Percentiles rank a stretch among this genome's conserved stretches.
Evolutionary conservation across 2,888 invertebrate species (phyloP).

Genomic region (Polyploca ridens): DNA sequence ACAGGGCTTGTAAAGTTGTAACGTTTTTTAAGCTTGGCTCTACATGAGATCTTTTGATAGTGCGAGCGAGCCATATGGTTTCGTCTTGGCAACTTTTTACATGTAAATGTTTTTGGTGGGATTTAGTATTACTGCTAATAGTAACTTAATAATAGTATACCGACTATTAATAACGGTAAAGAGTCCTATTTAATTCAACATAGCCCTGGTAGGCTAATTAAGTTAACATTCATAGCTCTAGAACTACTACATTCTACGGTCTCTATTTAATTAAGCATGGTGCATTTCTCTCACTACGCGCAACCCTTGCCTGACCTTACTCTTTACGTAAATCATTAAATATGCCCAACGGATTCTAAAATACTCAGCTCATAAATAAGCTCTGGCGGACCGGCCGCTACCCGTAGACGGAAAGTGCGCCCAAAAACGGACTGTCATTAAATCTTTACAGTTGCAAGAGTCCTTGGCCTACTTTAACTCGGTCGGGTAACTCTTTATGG

Average conservation of each 20-base stretch:
- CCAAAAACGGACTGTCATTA: constrained; percentile 51
- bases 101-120: no score
- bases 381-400: constrained; percentile 24
- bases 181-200: no score
- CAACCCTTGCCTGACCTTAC: not conserved
- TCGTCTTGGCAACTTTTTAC: no score
- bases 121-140: no score
- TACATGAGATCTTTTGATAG: no score
- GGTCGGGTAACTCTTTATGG: constrained; percentile 28
- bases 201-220: not conserved
- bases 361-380: constrained; percentile 46
- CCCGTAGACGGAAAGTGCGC: constrained; percentile 11
- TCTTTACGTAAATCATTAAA: constrained; percentile 36
- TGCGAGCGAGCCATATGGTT: no score
- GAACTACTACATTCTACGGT: not conserved
- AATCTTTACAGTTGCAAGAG: constrained; percentile 55
- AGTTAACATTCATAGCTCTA: not conserved
- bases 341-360: constrained; percentile 40
- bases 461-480: constrained; percentile 56
- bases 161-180: no score
- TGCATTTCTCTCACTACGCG: not conserved
- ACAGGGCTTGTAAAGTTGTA: no score
- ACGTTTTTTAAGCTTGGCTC: no score
- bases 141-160: no score
- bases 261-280: no score